Evolutionary conservation across 2,113 vertebrate genomes (phyloP).

Genomic region (Dipodomys stephensi): DNA sequence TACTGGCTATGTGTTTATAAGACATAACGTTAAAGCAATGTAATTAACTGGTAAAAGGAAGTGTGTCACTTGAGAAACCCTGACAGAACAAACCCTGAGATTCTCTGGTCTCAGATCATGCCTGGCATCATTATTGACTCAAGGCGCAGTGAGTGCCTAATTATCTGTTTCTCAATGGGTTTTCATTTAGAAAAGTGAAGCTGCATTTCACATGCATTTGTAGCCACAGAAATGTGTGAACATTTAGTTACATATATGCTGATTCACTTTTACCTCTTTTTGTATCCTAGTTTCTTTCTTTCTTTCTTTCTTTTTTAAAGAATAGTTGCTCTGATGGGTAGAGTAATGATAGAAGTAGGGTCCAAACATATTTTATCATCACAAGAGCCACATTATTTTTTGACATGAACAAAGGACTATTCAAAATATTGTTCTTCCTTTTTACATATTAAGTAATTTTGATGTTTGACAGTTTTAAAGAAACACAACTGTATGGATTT

Average conservation of each 20-base stretch:
- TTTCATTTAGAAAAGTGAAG: not conserved
- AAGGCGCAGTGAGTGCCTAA: not conserved
- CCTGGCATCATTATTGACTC: not conserved
- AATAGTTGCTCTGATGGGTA: not conserved
- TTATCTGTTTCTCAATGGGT: not conserved
- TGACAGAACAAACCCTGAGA: not conserved
- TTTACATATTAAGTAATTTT: not conserved
- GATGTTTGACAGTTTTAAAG: not conserved
- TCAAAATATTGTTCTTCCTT: conserved; percentile 36
- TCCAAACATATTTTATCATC: not conserved
- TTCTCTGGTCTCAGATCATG: not conserved
- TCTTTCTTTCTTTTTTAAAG: not conserved
- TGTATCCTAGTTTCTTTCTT: not conserved
- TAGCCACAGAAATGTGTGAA: not conserved
- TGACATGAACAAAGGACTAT: not conserved
- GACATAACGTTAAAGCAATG: conserved; percentile 9
- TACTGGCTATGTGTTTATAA: not conserved
- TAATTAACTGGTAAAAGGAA: not conserved
- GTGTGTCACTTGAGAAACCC: not conserved
- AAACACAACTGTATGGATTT: not conserved
- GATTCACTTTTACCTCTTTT: not conserved
- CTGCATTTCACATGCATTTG: not conserved
- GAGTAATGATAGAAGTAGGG: not conserved
- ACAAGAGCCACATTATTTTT: not conserved
- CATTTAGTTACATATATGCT: not conserved